Conservation (phyloP, 2,888 invertebrate species). For the Mactromeris polynyma region DNA sequence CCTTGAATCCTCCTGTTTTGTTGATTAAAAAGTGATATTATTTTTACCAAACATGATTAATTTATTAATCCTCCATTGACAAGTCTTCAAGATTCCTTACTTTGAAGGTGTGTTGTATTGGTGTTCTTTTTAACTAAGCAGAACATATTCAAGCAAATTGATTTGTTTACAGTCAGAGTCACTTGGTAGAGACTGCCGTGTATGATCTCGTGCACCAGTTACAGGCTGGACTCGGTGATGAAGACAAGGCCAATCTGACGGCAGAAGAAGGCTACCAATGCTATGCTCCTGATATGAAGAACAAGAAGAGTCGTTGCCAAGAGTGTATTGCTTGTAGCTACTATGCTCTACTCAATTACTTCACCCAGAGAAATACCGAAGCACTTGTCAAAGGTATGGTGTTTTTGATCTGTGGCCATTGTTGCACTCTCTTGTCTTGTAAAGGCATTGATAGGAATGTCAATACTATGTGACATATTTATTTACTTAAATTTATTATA, state of each 20-base stretch:
- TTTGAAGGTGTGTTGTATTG: too few species aligned
- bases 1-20: too few species aligned
- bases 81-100: too few species aligned
- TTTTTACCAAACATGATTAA: too few species aligned
- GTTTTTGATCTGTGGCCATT: too few species aligned
- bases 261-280: constrained; percentile 84
- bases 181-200: constrained; percentile 87
- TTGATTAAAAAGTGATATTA: too few species aligned
- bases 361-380: constrained; percentile 96
- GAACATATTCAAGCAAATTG: neutral
- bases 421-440: too few species aligned
- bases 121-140: neutral
- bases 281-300: constrained; percentile 80
- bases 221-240: constrained; percentile 81
- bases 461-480: too few species aligned
- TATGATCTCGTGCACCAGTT: constrained; percentile 86
- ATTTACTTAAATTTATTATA: too few species aligned
- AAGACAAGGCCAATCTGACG: constrained; percentile 89
- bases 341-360: constrained; percentile 88
- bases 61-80: too few species aligned
- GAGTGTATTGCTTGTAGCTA: constrained; percentile 86
- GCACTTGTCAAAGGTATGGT: constrained; percentile 91
- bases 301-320: constrained; percentile 86
- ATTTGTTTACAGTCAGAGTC: constrained; percentile 82
- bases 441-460: too few species aligned